These are phyloP conservation scores for Microctonus aethiopoides DNA, from an alignment of 2,888 invertebrate species.

Conservation along the genomic window DNA sequence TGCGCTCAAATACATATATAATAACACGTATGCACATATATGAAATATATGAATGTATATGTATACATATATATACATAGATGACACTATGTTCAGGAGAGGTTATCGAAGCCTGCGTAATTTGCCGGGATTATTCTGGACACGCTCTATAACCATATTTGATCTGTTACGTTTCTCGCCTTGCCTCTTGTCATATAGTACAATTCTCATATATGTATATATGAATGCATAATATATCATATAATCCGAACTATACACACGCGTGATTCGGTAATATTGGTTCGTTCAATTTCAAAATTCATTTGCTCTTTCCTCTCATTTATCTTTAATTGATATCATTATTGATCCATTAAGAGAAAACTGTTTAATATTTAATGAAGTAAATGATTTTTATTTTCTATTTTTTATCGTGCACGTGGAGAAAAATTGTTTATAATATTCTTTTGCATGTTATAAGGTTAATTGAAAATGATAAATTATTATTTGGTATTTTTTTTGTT, in stretches of 20 bases:
- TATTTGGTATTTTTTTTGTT: no score
- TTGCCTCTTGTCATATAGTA: background rate
- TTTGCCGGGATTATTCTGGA: slow-evolving; percentile 38
- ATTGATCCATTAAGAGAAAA: no score
- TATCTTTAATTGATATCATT: no score
- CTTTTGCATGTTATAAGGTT: no score
- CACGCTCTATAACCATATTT: slow-evolving; percentile 34
- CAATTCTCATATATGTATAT: background rate
- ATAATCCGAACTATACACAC: slow-evolving; percentile 12
- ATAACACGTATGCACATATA: no score
- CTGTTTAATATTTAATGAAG: no score
- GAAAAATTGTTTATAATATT: no score
- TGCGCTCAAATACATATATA: background rate
- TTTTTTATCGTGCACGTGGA: no score
- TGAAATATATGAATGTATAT: background rate
- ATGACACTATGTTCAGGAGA: slow-evolving; percentile 23
- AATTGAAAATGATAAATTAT: no score
- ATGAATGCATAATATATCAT: slow-evolving; percentile 16
- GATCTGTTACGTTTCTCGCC: slow-evolving; percentile 25
- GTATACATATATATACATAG: background rate
- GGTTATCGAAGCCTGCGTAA: slow-evolving; percentile 36
- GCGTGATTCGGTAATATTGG: slow-evolving; percentile 11
- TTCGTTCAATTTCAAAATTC: background rate
- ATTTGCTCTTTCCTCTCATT: background rate
- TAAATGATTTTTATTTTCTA: no score